These are phyloP conservation scores for Strix uralensis DNA, from an alignment of 2,113 vertebrate species.

Conservation along the genomic window DNA sequence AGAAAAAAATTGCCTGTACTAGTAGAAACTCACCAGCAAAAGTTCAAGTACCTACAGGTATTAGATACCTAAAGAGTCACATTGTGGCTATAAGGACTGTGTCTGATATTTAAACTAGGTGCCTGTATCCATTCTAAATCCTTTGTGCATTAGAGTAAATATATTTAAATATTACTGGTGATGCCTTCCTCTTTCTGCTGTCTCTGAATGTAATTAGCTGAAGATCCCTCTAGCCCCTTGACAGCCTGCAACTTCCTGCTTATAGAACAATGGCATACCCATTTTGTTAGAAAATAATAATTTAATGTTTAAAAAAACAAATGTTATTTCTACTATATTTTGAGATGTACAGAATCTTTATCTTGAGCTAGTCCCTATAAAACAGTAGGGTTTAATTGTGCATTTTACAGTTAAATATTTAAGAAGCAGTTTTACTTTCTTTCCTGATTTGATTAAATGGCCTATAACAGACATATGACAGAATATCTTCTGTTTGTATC, in stretches of 20 bases:
- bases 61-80: not conserved
- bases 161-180: not conserved
- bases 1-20: not conserved
- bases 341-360: not conserved
- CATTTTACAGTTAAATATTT: not conserved
- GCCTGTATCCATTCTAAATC: not conserved
- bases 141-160: not conserved
- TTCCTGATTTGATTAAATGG: not conserved
- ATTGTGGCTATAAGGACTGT: not conserved
- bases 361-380: not conserved
- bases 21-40: not conserved
- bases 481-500: not conserved
- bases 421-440: not conserved
- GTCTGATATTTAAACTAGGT: not conserved
- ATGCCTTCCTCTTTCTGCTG: not conserved
- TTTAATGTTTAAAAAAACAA: not conserved
- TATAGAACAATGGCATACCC: fast-evolving
- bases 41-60: not conserved
- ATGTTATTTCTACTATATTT: not conserved
- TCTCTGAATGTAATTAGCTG: not conserved
- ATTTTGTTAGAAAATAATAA: not conserved
- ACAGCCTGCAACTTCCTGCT: not conserved
- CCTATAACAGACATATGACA: not conserved
- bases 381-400: not conserved
- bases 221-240: not conserved